phyloP scores from a whole-genome alignment of 2,797 vertebrate species.

The Pagetopsis macropterus region DNA sequence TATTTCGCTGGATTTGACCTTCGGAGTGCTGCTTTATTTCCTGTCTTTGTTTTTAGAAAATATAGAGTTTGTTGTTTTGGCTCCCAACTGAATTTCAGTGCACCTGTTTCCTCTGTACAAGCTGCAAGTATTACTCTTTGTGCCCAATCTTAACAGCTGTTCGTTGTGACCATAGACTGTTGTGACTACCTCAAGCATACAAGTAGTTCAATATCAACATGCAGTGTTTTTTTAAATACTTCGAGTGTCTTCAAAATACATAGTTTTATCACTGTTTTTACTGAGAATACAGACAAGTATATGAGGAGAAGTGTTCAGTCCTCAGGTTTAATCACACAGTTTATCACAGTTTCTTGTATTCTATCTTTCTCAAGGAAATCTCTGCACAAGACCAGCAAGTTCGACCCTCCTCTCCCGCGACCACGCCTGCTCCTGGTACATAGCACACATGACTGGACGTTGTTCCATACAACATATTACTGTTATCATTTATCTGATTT shows the following conservation, averaged over 20 bases:
- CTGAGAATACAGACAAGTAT: background rate
- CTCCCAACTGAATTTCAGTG: too few species aligned
- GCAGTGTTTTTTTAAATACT: background rate
- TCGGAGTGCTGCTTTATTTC: background rate
- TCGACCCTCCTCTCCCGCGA: background rate
- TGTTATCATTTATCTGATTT: slow-evolving; percentile 1
- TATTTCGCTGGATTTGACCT: background rate
- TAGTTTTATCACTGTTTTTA: background rate
- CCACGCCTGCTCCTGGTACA: slow-evolving; percentile 8
- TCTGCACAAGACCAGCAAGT: background rate
- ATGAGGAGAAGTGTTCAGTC: background rate
- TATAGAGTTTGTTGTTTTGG: too few species aligned
- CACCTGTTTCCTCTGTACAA: too few species aligned
- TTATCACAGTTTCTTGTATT: background rate
- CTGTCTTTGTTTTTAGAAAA: background rate
- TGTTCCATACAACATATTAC: background rate
- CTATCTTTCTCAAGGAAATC: background rate
- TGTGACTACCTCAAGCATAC: background rate
- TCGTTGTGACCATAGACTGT: too few species aligned
- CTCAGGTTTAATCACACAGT: background rate
- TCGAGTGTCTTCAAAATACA: background rate
- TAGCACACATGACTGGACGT: background rate
- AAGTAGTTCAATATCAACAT: background rate
- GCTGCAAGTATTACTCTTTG: too few species aligned
- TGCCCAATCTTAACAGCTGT: too few species aligned